These are phyloP conservation scores for Aptenodytes patagonicus DNA, from an alignment of 2,113 vertebrate genomes.

Conservation along the genomic window DNA sequence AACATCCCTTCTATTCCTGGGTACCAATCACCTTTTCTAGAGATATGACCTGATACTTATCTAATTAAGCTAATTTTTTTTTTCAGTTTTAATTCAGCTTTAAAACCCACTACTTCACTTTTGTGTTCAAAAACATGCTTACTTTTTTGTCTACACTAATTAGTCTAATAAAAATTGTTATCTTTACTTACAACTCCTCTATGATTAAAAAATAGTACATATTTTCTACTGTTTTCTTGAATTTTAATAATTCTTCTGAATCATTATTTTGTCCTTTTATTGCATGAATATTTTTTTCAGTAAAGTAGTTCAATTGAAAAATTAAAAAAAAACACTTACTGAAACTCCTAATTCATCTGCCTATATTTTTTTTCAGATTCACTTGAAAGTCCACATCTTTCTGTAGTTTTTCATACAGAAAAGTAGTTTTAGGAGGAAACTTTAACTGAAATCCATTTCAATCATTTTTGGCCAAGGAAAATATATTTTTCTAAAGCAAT, in stretches of 20 bases:
- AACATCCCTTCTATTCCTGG: neutral
- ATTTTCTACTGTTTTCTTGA: neutral
- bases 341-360: fast-evolving
- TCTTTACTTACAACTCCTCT: neutral
- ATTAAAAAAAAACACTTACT: neutral
- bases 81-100: neutral
- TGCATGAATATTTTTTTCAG: neutral
- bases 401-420: neutral
- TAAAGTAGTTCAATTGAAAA: neutral
- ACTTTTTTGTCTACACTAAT: neutral
- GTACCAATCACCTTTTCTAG: neutral
- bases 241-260: neutral
- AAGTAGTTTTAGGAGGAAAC: neutral
- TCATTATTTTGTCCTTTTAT: neutral
- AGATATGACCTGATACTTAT: neutral
- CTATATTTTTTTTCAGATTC: neutral
- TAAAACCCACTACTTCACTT: neutral
- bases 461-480: neutral
- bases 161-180: neutral
- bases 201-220: neutral
- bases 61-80: neutral
- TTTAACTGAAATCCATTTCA: neutral
- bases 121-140: neutral
- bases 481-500: neutral
- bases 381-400: neutral